Conservation (phyloP, 2,113 vertebrate species). For the Sinosuthora webbiana region DNA sequence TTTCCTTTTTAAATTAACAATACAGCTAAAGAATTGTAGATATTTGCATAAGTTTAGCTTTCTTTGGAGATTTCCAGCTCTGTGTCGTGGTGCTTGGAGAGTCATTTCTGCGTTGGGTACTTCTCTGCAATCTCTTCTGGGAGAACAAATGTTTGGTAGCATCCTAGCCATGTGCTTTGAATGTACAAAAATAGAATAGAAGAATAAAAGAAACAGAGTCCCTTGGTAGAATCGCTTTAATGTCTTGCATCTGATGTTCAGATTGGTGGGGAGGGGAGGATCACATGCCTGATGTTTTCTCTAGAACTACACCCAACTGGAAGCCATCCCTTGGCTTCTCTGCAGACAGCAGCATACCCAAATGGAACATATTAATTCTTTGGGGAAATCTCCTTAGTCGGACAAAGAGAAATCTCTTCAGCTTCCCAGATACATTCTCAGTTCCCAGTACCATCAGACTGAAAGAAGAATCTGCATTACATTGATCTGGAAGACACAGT, state of each 20-base stretch:
- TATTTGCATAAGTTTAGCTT: conserved; percentile 5
- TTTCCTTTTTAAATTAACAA: conserved; percentile 33
- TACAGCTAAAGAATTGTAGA: not conserved
- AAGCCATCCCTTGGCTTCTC: conserved; percentile 40
- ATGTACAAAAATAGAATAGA: conserved; percentile 45
- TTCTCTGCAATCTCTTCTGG: conserved; percentile 23
- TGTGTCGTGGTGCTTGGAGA: not conserved
- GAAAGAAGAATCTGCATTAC: not conserved
- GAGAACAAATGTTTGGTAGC: conserved; percentile 38
- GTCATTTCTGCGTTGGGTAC: not conserved
- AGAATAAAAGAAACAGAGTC: conserved; percentile 42
- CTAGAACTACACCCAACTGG: conserved; percentile 54
- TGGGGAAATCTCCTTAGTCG: conserved; percentile 10
- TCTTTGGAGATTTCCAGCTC: not conserved
- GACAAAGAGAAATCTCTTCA: conserved; percentile 11
- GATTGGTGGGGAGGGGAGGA: conserved; percentile 12
- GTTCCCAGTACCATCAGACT: not conserved
- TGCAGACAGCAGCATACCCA: conserved; percentile 31
- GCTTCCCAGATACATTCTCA: conserved; percentile 10
- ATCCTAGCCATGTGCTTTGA: conserved; percentile 44
- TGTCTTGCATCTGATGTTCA: conserved; percentile 60
- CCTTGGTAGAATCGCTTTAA: conserved; percentile 48
- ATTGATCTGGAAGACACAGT: not conserved
- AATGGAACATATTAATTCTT: conserved; percentile 56
- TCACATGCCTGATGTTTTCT: conserved; percentile 58